A percentile compares a stretch with the other conserved stretches of the same genome.
Evolutionary conservation across 2,888 invertebrate species (phyloP).

Genomic region (Gastrophysa polygoni): DNA sequence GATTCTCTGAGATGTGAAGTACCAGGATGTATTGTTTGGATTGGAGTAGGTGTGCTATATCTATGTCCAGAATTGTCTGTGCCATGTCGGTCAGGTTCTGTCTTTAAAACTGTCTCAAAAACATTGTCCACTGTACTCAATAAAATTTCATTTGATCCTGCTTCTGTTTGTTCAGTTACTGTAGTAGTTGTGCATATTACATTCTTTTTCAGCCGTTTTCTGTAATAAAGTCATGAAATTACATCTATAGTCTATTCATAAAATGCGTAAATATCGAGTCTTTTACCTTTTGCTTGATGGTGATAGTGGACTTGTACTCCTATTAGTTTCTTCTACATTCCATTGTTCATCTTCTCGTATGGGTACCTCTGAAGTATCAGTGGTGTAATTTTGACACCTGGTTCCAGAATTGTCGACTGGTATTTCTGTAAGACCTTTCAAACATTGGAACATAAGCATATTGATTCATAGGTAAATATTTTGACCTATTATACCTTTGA

Average conservation of each 20-base stretch:
- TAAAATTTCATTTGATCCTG: slow-evolving; percentile 56
- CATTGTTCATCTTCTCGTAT: slow-evolving; percentile 65
- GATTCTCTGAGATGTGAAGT: slow-evolving; percentile 64
- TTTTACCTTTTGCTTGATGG: slow-evolving; percentile 56
- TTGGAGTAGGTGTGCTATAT: slow-evolving; percentile 35
- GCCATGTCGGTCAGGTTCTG: slow-evolving; percentile 52
- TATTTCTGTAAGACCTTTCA: slow-evolving; percentile 77
- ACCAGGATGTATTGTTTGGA: slow-evolving; percentile 53
- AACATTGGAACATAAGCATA: too few relatives aligned
- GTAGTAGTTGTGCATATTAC: slow-evolving; percentile 59
- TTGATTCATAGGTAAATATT: too few relatives aligned
- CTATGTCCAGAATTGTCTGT: slow-evolving; percentile 36
- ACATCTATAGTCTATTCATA: too few relatives aligned
- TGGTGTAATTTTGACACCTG: slow-evolving; percentile 69
- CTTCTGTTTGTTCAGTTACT: slow-evolving; percentile 61
- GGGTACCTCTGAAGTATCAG: slow-evolving; percentile 61
- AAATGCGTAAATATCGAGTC: too few relatives aligned
- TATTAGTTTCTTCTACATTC: slow-evolving; percentile 65
- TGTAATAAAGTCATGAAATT: slow-evolving; percentile 30
- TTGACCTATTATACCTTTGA: slow-evolving; percentile 70
- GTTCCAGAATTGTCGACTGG: slow-evolving; percentile 77
- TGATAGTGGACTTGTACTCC: slow-evolving; percentile 64
- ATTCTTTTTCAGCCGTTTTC: slow-evolving; percentile 67
- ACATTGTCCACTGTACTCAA: slow-evolving; percentile 57
- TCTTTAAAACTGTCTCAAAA: slow-evolving; percentile 46